Evolutionary conservation across 2,113 vertebrate species (phyloP), one percentile per base, ranked within the genome.

Genomic region (Ceyx cyanopectus): DNA sequence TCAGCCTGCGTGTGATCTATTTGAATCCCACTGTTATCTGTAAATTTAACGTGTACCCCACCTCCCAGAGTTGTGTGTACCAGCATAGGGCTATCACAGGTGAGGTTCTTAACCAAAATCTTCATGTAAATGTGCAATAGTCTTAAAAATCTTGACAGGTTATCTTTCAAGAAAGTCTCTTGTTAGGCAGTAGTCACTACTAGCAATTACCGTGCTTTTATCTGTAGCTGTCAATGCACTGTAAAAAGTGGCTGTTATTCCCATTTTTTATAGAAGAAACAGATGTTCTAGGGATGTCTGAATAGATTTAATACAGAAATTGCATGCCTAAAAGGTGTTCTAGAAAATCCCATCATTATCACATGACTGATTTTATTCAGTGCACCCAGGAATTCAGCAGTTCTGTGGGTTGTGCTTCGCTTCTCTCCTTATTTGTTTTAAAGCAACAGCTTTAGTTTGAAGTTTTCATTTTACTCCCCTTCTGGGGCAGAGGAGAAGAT

Each of bases 281-380:
- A 93, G 94, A 84, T 93, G 93, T 90, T 94, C 81, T 32, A 63
- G 84, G 77, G 87, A 57, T 1, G 15, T 83, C 84, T 95, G 86
- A 93, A 92, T 63, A 92, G 77, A 81, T 93, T 74, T 90, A 84
- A 87, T 84, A 43, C 66, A 84, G 86, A 90, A 89, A 86, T 40
- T 63, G 73, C 43, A 83, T 67, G 92, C 86, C 83, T 89, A 84
- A 95, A 95, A 95, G 95, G 86, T 96, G 94, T 93, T 94, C 83
- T 81, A 93, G 94, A 94, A 95, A 94, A 96, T 95, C 94, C 87
- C 70, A 90, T 94, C 91, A 68, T 93, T 81, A 81, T 67, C 94
- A 84, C 91, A 84, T 81, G 89, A 63, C 87, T 94, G 95, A 70
- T 74, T 95, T 94, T 83, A 85, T 90, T 92, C 89, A 78, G 68